Conservation (phyloP, 2,888 invertebrate species). For the Anarsia innoxiella region DNA sequence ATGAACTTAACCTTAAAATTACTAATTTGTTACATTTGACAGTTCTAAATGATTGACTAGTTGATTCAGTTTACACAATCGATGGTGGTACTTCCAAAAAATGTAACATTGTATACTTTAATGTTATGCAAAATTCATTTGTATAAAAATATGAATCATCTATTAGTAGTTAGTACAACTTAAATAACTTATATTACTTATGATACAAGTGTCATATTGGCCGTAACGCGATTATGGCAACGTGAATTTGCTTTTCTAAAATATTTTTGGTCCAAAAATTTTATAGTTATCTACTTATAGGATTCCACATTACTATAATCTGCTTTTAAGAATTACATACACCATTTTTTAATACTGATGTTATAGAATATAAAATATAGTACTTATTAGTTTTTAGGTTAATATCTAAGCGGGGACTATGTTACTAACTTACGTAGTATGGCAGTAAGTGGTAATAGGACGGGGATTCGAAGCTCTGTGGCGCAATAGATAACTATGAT, state of each 20-base stretch:
- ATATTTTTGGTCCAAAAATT: slow-evolving; percentile 71
- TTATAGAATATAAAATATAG: slow-evolving; percentile 54
- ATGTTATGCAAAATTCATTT: slow-evolving; percentile 30
- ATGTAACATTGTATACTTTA: slow-evolving; percentile 5
- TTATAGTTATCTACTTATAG: slow-evolving; percentile 47
- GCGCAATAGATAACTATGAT: no score
- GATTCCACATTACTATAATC: slow-evolving; percentile 46
- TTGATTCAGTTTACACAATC: slow-evolving; percentile 27
- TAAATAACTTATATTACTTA: slow-evolving; percentile 26
- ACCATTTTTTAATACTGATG: slow-evolving; percentile 72
- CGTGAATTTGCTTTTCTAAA: slow-evolving; percentile 67
- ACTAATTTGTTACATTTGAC: slow-evolving; percentile 14
- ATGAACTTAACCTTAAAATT: not conserved
- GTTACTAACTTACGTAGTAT: slow-evolving; percentile 66
- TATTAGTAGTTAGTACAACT: slow-evolving; percentile 23
- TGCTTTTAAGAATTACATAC: slow-evolving; percentile 60
- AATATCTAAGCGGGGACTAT: slow-evolving; percentile 64
- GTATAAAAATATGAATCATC: slow-evolving; percentile 52
- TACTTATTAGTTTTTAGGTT: slow-evolving; percentile 49
- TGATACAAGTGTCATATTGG: slow-evolving; percentile 63
- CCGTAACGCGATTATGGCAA: slow-evolving; percentile 71
- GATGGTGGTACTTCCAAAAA: slow-evolving; percentile 3
- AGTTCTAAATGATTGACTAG: slow-evolving; percentile 36
- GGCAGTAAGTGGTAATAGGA: slow-evolving; percentile 51
- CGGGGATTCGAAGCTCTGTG: no score